phyloP scores from a whole-genome alignment of 2,888 invertebrate species.

The Thereva unica region DNA sequence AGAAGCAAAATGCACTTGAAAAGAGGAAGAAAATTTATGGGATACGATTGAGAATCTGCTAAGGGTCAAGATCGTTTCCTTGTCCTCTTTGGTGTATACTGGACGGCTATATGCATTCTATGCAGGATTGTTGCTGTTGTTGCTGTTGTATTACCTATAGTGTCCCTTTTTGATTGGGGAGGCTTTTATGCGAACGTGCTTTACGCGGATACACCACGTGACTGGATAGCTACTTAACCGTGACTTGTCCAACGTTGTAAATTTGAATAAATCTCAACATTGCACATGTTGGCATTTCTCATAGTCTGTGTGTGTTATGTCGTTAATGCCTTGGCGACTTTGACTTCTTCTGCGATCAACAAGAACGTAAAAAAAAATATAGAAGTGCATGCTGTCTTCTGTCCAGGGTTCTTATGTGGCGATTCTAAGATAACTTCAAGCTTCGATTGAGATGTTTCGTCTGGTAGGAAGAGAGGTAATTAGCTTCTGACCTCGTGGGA shows the following conservation, averaged over 20 bases:
- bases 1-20: conserved; percentile 9
- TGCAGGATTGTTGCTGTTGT: background rate
- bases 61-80: conserved; percentile 31
- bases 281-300: conserved; percentile 28
- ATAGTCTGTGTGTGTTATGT: conserved; percentile 14
- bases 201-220: conserved; percentile 18
- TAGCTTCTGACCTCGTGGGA: conserved; percentile 31
- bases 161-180: conserved; percentile 22
- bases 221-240: conserved; percentile 32
- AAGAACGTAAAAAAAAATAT: background rate
- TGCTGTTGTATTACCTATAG: too few relatives aligned
- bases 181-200: conserved; percentile 12
- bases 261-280: conserved; percentile 28
- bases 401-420: conserved; percentile 15
- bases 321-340: conserved; percentile 6
- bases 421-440: conserved; percentile 9
- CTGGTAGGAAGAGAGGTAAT: conserved; percentile 23
- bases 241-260: conserved; percentile 29
- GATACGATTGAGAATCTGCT: conserved; percentile 23
- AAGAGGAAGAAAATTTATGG: conserved; percentile 16
- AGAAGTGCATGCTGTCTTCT: background rate
- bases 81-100: conserved; percentile 21
- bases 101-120: conserved; percentile 18
- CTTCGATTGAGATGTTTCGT: conserved; percentile 28
- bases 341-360: conserved; percentile 19